A percentile compares a stretch with the other conserved stretches of the same genome.
Conservation (phyloP, 1,140 invertebrate genomes). For the Drosophila miranda region DNA sequence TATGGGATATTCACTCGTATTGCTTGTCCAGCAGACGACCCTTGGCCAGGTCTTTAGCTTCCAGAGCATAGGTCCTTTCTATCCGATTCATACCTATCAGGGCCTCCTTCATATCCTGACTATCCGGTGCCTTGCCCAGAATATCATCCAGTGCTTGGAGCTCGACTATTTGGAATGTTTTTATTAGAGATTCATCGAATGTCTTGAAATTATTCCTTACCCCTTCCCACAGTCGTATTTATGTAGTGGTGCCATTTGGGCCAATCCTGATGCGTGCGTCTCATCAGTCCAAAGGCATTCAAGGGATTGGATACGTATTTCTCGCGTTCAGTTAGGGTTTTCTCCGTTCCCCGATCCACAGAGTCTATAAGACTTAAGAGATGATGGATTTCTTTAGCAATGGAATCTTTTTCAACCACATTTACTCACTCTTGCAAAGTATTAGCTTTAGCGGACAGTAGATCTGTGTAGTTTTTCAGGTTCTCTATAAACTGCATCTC, state of each 20-base stretch:
- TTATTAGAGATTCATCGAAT: background rate
- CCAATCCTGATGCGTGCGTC: slow-evolving; percentile 51
- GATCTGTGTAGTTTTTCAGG: slow-evolving; percentile 13
- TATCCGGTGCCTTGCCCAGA: slow-evolving; percentile 2
- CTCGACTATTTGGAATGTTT: background rate
- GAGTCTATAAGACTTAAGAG: slow-evolving; percentile 13
- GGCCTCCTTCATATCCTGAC: slow-evolving; percentile 8
- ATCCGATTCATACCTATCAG: slow-evolving; percentile 16
- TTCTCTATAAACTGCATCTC: slow-evolving; percentile 10
- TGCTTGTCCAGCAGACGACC: slow-evolving; percentile 7
- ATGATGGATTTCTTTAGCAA: too few species aligned
- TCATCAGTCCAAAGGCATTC: slow-evolving; percentile 42
- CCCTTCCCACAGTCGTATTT: slow-evolving; percentile 17
- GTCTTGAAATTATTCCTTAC: background rate
- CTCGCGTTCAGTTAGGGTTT: slow-evolving; percentile 15
- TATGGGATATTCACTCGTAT: slow-evolving; percentile 11
- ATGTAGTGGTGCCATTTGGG: slow-evolving; percentile 52
- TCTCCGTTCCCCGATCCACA: background rate
- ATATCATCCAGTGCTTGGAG: slow-evolving; percentile 3
- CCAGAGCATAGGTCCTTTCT: slow-evolving; percentile 7
- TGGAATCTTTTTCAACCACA: background rate
- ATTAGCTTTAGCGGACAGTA: slow-evolving; percentile 16
- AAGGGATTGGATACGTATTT: slow-evolving; percentile 50
- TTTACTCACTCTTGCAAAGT: slow-evolving; percentile 24
- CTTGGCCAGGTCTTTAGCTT: slow-evolving; percentile 18